These are phyloP conservation scores for Ceyx margarethae DNA, from an alignment of 2,113 vertebrate genomes.

Conservation along the genomic window DNA sequence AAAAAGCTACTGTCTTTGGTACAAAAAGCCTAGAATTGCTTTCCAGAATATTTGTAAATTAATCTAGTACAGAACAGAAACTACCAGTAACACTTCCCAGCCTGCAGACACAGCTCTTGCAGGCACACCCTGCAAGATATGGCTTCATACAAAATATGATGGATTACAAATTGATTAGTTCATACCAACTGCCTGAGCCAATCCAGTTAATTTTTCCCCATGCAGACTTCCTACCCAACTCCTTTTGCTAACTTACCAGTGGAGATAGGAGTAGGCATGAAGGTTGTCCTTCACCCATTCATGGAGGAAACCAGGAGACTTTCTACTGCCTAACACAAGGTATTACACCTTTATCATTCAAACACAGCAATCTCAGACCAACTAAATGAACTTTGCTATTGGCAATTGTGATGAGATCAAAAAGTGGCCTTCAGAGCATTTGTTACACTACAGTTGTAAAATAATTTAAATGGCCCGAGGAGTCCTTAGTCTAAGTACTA, in stretches of 20 bases:
- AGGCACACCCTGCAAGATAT: not conserved
- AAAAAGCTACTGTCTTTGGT: not conserved
- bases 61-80: not conserved
- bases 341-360: not conserved
- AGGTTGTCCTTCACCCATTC: not conserved
- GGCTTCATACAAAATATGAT: not conserved
- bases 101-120: not conserved
- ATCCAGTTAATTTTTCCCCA: not conserved
- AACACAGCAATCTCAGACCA: not conserved
- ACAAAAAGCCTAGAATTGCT: not conserved
- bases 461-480: not conserved
- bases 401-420: not conserved
- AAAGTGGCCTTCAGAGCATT: not conserved
- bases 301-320: not conserved
- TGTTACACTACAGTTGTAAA: not conserved
- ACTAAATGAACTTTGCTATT: not conserved
- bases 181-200: not conserved
- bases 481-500: not conserved
- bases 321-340: not conserved
- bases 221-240: not conserved
- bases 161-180: not conserved
- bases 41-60: not conserved
- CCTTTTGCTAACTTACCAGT: not conserved
- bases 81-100: not conserved
- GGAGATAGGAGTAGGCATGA: not conserved